Percentiles rank a stretch among this genome's conserved stretches.
phyloP scores from a whole-genome alignment of 2,113 vertebrate genomes.

The Nycticorax nycticorax region DNA sequence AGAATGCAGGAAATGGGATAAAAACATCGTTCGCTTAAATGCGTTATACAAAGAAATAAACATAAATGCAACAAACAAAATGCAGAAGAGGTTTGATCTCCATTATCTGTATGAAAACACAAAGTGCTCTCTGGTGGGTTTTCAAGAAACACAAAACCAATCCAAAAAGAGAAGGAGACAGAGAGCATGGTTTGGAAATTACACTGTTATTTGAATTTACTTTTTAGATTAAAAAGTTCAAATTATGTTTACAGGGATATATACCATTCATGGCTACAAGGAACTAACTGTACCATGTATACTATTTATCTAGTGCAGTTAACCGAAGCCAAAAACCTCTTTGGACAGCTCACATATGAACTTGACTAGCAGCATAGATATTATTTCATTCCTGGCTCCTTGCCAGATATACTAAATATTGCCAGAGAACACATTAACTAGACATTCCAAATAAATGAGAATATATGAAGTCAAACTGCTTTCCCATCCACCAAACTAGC shows the following conservation, averaged over 20 bases:
- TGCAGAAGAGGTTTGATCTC: neutral
- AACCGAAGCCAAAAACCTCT: neutral
- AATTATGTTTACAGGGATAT: neutral
- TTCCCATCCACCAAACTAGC: neutral
- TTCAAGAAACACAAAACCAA: neutral
- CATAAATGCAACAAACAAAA: neutral
- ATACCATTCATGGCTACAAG: neutral
- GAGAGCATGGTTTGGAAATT: neutral
- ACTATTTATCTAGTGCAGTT: neutral
- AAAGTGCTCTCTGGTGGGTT: neutral
- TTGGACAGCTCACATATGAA: neutral
- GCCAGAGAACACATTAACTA: neutral
- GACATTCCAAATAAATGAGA: neutral
- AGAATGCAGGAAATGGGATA: neutral
- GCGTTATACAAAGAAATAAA: neutral
- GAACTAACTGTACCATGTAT: neutral
- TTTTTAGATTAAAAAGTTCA: neutral
- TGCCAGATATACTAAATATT: neutral
- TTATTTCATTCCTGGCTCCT: neutral
- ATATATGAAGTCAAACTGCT: neutral
- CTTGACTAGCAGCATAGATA: neutral
- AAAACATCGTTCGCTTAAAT: neutral
- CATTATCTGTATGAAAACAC: neutral
- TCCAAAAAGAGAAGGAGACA: neutral
- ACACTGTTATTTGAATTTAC: neutral